These are phyloP conservation scores for Acanthis flammea DNA, from an alignment of 2,797 vertebrate genomes.

Conservation along the genomic window DNA sequence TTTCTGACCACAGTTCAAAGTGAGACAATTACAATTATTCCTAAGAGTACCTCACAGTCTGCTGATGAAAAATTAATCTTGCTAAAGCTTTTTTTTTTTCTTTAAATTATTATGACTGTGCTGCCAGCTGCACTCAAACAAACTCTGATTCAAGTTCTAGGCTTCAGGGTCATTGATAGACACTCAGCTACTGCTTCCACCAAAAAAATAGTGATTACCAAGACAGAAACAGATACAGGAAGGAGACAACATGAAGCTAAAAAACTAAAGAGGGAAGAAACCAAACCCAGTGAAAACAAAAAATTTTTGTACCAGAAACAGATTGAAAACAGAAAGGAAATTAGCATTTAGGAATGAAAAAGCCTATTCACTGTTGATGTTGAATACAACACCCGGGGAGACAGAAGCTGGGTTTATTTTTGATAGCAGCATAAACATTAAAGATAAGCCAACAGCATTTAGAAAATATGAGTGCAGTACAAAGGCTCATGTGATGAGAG, in stretches of 20 bases:
- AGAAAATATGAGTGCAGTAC: constrained; percentile 45
- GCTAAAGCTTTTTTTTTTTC: background rate
- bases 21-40: background rate
- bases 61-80: background rate
- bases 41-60: background rate
- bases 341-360: constrained; percentile 54
- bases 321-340: constrained; percentile 51
- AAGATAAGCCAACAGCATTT: constrained; percentile 58
- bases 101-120: background rate
- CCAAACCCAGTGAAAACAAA: constrained; percentile 17
- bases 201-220: background rate
- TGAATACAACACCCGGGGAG: constrained; percentile 41
- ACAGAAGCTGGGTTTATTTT: constrained; percentile 61
- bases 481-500: constrained; percentile 44
- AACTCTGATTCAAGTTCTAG: background rate
- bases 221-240: background rate
- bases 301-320: constrained; percentile 46
- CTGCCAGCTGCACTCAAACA: background rate
- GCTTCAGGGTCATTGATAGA: background rate
- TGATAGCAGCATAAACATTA: constrained; percentile 57
- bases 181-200: background rate
- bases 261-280: background rate
- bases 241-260: background rate
- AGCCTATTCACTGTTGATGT: constrained; percentile 52
- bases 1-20: background rate